phyloP scores from a whole-genome alignment of 2,113 vertebrate species.

The Coptodon bakossiorum region DNA sequence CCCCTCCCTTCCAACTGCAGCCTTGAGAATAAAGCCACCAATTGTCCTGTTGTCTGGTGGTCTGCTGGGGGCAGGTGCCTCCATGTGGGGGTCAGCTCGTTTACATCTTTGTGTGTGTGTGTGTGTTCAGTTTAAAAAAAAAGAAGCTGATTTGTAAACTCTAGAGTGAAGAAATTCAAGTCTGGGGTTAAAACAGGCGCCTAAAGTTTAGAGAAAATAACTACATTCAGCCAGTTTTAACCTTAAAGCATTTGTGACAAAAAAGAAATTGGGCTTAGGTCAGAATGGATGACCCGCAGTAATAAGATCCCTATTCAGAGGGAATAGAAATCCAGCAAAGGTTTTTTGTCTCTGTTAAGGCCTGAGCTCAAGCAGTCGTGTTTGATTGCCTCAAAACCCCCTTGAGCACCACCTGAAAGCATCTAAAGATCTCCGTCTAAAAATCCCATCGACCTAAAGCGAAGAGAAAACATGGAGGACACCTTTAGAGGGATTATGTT shows the following conservation, averaged over 20 bases:
- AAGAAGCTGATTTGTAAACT: slow-evolving; percentile 16
- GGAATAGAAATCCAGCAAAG: slow-evolving; percentile 4
- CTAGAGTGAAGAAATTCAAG: neutral
- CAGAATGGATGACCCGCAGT: slow-evolving; percentile 24
- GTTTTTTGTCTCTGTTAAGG: slow-evolving; percentile 29
- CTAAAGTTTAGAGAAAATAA: neutral
- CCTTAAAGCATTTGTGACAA: slow-evolving; percentile 20
- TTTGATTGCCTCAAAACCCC: neutral
- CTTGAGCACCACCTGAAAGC: neutral
- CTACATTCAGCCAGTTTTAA: neutral
- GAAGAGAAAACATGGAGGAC: neutral
- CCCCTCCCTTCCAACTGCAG: neutral
- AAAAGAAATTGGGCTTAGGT: slow-evolving; percentile 29
- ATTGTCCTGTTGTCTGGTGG: slow-evolving; percentile 19
- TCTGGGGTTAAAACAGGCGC: neutral
- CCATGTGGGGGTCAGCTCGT: slow-evolving; percentile 1
- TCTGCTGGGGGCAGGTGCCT: slow-evolving; percentile 13
- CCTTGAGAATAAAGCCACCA: slow-evolving; percentile 16
- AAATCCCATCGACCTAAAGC: neutral
- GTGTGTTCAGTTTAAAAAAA: neutral
- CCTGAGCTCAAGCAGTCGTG: neutral
- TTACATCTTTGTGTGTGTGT: neutral
- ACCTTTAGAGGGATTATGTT: neutral
- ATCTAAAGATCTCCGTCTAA: neutral
- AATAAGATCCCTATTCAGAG: slow-evolving; percentile 43